Evolutionary conservation across 2,113 vertebrate species (phyloP).

Genomic region (Axis porcinus): DNA sequence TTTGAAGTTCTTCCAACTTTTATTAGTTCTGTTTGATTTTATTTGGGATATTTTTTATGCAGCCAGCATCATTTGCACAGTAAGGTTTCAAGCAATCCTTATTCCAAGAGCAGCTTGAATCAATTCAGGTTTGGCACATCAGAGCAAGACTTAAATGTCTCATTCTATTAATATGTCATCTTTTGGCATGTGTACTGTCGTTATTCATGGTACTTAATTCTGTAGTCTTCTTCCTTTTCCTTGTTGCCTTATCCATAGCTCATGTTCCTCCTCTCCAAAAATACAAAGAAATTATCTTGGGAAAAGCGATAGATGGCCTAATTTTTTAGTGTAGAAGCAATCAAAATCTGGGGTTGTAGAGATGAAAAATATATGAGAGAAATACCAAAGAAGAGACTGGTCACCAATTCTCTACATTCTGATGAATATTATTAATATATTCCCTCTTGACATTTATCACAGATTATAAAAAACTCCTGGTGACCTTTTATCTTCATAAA

Average conservation of each 20-base stretch:
- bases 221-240: constrained; percentile 20
- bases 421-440: neutral
- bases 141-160: constrained; percentile 28
- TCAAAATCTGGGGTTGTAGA: neutral
- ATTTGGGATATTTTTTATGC: neutral
- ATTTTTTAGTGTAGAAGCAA: neutral
- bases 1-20: constrained; percentile 43
- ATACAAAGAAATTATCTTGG: neutral
- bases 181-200: constrained; percentile 33
- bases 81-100: neutral
- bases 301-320: neutral
- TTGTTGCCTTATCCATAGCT: neutral
- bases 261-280: neutral
- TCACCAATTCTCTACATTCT: neutral
- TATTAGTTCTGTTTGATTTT: constrained; percentile 31
- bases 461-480: neutral
- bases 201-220: neutral
- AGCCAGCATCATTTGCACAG: neutral
- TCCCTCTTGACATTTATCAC: neutral
- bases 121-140: constrained; percentile 53
- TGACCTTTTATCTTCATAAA: neutral
- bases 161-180: constrained; percentile 34
- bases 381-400: neutral
- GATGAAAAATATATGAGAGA: neutral
- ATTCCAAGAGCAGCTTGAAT: constrained; percentile 65